Base-by-base conservation (phyloP, 2,113 vertebrate genomes). In the Colistium nudipinnis region DNA sequence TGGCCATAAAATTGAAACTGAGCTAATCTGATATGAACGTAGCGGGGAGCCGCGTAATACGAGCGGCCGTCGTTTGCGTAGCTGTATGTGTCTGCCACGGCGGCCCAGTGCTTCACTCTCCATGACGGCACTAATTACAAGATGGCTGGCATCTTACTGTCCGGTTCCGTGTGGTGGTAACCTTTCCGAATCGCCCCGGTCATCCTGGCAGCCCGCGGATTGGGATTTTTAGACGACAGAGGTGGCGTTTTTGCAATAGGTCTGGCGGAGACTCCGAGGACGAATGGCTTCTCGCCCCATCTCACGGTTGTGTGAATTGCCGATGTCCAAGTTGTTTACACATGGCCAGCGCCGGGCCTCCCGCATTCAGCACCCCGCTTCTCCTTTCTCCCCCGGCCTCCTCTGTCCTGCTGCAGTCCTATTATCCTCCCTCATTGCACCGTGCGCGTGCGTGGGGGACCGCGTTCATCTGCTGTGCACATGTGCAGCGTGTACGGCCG, bases 361-460 rank as follows among this genome's bases (percentile, higher is more conserved):
- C n/a, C n/a, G n/a, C n/a, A n/a, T n/a, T n/a, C n/a, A n/a, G 6
- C 57, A 70, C 64, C 62, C 59, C 66, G 33, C 66, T 64, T 8
- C 72, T 54, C 3, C 57, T 24, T 16, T 44, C 65, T 54, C 33
- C n/a, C 43, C 39, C 22, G 31, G 27, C 63, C 38, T 28, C 54
- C 49, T 69, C 44, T 49, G 16, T 8, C 30, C 76, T 78, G 63
- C 74, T 59, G 82, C 80, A 51, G 80, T 74, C 72, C 78, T 66
- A 78, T 80, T 83, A 76, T 82, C 70, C 69, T 80, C 67, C 65
- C 64, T 69, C 73, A 79, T 25, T 73, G 67, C 83, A 48, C 79
- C 31, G 64, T 43, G 51, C 53, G 60, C 14, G 28, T 51, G 65
- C 35, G n/a, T 28, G 28, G 41, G n/a, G 41, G 7, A 12, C 14